Evolutionary conservation across 2,888 invertebrate species (phyloP).

Genomic region (Lasius fuliginosus): DNA sequence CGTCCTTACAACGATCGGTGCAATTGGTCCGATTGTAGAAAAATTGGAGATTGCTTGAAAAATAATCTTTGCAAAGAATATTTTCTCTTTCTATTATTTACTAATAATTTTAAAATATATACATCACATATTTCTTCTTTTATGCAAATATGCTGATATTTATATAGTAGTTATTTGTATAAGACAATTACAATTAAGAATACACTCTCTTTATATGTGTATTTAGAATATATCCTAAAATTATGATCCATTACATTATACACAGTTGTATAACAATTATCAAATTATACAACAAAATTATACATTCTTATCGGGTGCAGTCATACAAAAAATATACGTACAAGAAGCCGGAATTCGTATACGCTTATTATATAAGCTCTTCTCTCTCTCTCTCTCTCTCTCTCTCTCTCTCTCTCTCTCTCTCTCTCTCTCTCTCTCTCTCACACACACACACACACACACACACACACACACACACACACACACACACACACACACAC

Average conservation of each 20-base stretch:
- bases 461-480: no score
- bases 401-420: no score
- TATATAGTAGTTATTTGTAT: not conserved
- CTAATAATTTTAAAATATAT: not conserved
- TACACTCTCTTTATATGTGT: not conserved
- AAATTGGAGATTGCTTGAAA: not conserved
- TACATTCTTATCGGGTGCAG: not conserved
- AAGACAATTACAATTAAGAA: not conserved
- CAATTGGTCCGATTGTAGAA: not conserved
- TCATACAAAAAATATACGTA: no score
- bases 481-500: no score
- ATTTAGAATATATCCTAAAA: not conserved
- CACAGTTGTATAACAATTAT: not conserved
- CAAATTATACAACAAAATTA: not conserved
- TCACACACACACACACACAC: no score
- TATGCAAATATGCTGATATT: not conserved
- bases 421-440: no score
- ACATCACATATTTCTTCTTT: not conserved
- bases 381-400: no score
- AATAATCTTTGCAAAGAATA: not conserved
- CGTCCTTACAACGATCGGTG: not conserved
- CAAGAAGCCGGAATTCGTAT: not conserved
- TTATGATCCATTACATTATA: not conserved
- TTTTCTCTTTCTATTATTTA: not conserved
- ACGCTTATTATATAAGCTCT: no score